A percentile compares a stretch with the other conserved stretches of the same genome.
These are phyloP conservation scores for Dendroctonus ponderosae DNA, from an alignment of 1,140 invertebrate species.

Conservation along the genomic window DNA sequence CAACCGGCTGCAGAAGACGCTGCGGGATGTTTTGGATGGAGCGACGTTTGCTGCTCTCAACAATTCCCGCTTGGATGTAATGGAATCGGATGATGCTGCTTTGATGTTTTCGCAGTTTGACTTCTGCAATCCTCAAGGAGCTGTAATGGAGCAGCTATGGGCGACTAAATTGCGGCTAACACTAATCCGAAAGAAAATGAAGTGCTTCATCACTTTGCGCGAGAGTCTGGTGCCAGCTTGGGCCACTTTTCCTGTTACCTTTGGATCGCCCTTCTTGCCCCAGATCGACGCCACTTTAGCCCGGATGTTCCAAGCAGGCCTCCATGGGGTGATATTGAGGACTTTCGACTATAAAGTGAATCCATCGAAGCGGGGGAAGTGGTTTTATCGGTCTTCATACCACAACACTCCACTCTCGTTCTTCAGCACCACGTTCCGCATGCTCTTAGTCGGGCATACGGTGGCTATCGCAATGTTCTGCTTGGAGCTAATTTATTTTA, in stretches of 20 bases:
- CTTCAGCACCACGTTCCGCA: not conserved
- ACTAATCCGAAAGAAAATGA: not conserved
- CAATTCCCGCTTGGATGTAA: too few relatives aligned
- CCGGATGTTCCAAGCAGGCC: not conserved
- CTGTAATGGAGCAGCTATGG: not conserved
- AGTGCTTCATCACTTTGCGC: not conserved
- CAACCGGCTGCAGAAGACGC: not conserved
- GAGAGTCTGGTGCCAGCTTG: not conserved
- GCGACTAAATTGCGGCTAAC: not conserved
- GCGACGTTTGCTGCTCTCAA: not conserved
- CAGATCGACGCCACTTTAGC: not conserved
- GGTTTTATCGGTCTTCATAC: not conserved
- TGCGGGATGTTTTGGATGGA: not conserved
- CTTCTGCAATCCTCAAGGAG: not conserved
- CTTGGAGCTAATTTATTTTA: not conserved
- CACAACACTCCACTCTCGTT: not conserved
- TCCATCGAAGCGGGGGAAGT: not conserved
- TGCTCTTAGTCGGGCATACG: not conserved
- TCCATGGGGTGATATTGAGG: not conserved
- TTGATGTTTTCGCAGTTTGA: not conserved
- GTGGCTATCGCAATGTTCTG: not conserved
- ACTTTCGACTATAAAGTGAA: not conserved
- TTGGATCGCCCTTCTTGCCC: conserved; percentile 1
- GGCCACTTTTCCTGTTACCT: not conserved
- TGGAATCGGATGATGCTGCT: not conserved